These are phyloP conservation scores for Ormyrus nitidulus DNA, from an alignment of 2,888 invertebrate species.

Conservation along the genomic window DNA sequence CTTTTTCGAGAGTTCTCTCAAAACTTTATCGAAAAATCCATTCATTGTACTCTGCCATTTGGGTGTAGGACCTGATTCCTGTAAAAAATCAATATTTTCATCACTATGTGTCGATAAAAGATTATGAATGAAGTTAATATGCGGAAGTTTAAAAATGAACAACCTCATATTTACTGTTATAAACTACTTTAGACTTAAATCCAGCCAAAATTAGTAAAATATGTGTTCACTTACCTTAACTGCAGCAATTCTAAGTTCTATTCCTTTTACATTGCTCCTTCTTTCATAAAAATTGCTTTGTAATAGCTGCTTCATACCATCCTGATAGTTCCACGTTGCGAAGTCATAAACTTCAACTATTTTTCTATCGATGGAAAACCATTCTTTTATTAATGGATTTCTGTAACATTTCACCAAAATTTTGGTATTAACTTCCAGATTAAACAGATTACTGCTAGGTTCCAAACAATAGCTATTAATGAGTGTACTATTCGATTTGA, in stretches of 20 bases:
- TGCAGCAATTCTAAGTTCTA: conserved; percentile 50
- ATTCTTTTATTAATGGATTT: conserved; percentile 57
- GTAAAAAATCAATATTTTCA: too few species aligned
- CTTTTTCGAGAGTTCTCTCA: conserved; percentile 20
- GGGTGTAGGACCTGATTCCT: not conserved
- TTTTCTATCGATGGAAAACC: conserved; percentile 57
- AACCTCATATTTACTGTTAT: too few species aligned
- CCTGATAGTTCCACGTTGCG: conserved; percentile 33
- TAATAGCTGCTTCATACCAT: conserved; percentile 30
- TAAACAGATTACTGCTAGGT: conserved; percentile 58
- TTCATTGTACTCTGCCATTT: not conserved
- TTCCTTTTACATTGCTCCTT: conserved; percentile 58
- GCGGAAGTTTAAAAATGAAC: too few species aligned
- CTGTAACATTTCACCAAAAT: conserved; percentile 60
- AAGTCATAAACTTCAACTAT: conserved; percentile 43
- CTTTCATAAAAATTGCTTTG: conserved; percentile 55
- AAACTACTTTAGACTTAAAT: too few species aligned
- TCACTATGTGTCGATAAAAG: not conserved
- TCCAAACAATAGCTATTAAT: conserved; percentile 49
- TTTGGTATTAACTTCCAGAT: conserved; percentile 59
- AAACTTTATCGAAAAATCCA: conserved; percentile 31
- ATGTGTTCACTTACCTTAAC: conserved; percentile 47
- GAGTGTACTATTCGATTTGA: conserved; percentile 34
- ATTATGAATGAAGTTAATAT: too few species aligned
- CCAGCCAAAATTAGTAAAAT: too few species aligned